phyloP scores from a whole-genome alignment of 2,797 vertebrate genomes.

The Oreonectes daqikongensis region DNA sequence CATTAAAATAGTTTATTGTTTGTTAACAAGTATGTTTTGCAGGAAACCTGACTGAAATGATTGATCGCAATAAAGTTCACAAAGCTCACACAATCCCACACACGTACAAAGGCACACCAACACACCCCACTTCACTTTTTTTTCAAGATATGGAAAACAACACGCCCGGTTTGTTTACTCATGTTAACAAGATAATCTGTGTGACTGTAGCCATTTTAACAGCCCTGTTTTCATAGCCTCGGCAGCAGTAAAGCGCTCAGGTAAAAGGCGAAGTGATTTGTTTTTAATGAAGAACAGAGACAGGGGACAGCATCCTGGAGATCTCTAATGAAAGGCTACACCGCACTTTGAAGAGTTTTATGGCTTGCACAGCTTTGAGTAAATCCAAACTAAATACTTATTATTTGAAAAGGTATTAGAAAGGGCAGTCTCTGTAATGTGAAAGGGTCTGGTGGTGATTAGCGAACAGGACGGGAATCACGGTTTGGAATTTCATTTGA shows the following conservation, averaged over 20 bases:
- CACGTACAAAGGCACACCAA: background rate
- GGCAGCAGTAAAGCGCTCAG: slow-evolving; percentile 81
- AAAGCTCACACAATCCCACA: background rate
- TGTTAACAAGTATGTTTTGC: too few relatives aligned
- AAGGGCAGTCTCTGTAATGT: slow-evolving; percentile 71
- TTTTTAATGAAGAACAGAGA: slow-evolving; percentile 85
- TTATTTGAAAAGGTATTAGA: slow-evolving; percentile 85
- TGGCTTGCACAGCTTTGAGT: slow-evolving; percentile 73
- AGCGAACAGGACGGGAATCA: slow-evolving; percentile 63
- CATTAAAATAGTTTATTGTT: too few relatives aligned
- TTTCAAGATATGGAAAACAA: slow-evolving; percentile 57
- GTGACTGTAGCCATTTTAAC: slow-evolving; percentile 73
- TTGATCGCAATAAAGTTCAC: too few relatives aligned
- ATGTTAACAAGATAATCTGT: slow-evolving; percentile 80
- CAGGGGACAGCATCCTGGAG: slow-evolving; percentile 72
- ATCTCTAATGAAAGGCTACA: slow-evolving; percentile 84
- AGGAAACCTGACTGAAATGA: too few relatives aligned
- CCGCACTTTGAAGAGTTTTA: slow-evolving; percentile 86
- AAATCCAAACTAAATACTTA: slow-evolving; percentile 85
- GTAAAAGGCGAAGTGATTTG: slow-evolving; percentile 82
- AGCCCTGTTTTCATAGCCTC: slow-evolving; percentile 79
- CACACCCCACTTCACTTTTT: background rate
- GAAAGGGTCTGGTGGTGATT: slow-evolving; percentile 78
- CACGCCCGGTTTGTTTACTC: slow-evolving; percentile 67
- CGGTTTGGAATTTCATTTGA: slow-evolving; percentile 73